Evolutionary conservation across 2,888 invertebrate species (phyloP).

Genomic region (Eupithecia inturbata): DNA sequence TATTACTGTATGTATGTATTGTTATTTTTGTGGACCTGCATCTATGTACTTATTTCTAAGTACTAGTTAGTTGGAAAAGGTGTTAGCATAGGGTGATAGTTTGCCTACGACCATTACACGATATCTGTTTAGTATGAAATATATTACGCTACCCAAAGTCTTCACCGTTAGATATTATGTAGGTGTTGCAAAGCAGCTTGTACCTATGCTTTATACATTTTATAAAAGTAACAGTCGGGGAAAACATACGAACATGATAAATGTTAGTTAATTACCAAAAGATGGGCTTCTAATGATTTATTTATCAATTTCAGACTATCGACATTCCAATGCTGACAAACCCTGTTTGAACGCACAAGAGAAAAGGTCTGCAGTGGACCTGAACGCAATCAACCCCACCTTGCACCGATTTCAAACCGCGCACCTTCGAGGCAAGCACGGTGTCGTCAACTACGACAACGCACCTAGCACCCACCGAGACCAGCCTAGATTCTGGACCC

Average conservation of each 20-base stretch:
- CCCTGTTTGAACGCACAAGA: constrained; percentile 66
- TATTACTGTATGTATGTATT: constrained; percentile 6
- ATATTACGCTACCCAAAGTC: background rate
- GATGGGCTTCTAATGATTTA: constrained; percentile 12
- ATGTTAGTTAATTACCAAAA: background rate
- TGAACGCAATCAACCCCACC: constrained; percentile 65
- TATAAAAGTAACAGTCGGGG: background rate
- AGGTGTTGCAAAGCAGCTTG: constrained; percentile 13
- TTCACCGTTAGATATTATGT: background rate
- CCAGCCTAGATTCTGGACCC: constrained; percentile 84
- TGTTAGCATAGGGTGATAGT: background rate
- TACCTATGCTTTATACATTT: constrained; percentile 12
- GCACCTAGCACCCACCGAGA: constrained; percentile 55
- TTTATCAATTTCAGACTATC: constrained; percentile 82
- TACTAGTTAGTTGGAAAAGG: constrained; percentile 8
- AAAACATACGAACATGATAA: background rate
- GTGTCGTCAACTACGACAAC: constrained; percentile 65
- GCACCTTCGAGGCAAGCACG: constrained; percentile 69
- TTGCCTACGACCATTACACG: background rate
- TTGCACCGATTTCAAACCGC: constrained; percentile 67
- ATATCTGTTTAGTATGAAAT: background rate
- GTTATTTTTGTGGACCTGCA: background rate
- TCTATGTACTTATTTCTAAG: background rate
- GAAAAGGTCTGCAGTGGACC: constrained; percentile 59
- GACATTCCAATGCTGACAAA: constrained; percentile 86